Conservation (phyloP, 2,797 vertebrate species). For the Sebastes wilsoni region DNA sequence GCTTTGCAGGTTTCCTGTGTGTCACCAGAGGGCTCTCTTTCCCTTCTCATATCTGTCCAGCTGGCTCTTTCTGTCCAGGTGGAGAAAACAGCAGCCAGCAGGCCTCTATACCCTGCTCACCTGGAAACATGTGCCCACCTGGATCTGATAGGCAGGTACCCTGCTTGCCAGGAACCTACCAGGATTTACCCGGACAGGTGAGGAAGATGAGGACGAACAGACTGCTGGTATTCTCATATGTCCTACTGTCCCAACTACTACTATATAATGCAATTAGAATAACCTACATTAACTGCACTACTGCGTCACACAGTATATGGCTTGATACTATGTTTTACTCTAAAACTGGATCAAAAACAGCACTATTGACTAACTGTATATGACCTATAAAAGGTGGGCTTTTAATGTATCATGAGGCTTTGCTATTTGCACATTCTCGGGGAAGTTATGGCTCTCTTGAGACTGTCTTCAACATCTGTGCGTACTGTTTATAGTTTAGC, state of each 20-base stretch:
- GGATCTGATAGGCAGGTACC: conserved; percentile 81
- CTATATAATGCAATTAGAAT: background rate
- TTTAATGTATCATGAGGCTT: background rate
- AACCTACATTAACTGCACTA: background rate
- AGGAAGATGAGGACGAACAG: conserved; percentile 5
- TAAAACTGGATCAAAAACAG: background rate
- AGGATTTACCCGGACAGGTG: conserved; percentile 85
- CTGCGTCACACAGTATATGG: background rate
- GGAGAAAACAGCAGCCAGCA: conserved; percentile 77
- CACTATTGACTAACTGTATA: background rate
- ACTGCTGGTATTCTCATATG: background rate
- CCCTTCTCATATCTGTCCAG: conserved; percentile 81
- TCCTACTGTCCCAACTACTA: background rate
- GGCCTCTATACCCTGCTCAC: conserved; percentile 74
- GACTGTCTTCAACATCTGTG: background rate
- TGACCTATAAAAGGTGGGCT: background rate
- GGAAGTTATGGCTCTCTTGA: background rate
- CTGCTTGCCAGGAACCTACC: conserved; percentile 87
- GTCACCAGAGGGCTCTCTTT: conserved; percentile 82
- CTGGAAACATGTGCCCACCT: conserved; percentile 87
- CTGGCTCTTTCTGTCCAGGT: conserved; percentile 87
- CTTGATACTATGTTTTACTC: background rate
- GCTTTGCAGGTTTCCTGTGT: conserved; percentile 86
- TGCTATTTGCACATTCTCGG: background rate
- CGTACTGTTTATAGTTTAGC: background rate